phyloP scores from a whole-genome alignment of 2,797 vertebrate species.

The Galago senegalensis region DNA sequence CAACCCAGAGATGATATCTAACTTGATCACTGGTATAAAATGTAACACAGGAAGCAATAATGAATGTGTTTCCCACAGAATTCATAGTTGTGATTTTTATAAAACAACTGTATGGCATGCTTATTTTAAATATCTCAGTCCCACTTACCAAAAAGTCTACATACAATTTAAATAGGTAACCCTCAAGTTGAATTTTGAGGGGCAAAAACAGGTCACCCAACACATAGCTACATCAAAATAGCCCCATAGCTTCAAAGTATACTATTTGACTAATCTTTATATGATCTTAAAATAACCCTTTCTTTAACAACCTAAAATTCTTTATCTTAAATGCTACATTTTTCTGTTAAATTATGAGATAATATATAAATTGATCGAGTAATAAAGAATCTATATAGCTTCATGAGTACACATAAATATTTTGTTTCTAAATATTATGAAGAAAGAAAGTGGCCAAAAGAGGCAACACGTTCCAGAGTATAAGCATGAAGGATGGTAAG shows the following conservation, averaged over 20 bases:
- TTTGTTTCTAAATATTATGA: slow-evolving; percentile 51
- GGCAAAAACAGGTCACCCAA: background rate
- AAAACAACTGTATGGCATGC: background rate
- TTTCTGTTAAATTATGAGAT: slow-evolving; percentile 59
- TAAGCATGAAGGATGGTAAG: background rate
- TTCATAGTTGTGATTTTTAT: slow-evolving; percentile 25
- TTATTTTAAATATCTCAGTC: slow-evolving; percentile 3
- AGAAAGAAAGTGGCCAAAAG: slow-evolving; percentile 11
- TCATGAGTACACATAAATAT: background rate
- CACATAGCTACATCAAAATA: background rate
- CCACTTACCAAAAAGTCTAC: background rate
- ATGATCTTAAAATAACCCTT: background rate
- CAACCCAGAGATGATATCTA: background rate
- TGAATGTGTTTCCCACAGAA: background rate
- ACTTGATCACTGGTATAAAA: background rate
- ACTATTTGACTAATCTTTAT: background rate
- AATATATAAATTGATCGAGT: slow-evolving; percentile 32
- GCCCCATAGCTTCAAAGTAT: background rate
- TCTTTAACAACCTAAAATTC: background rate
- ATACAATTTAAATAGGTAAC: background rate
- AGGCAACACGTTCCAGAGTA: background rate
- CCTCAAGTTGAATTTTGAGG: background rate
- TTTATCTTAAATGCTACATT: slow-evolving; percentile 51
- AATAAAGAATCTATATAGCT: background rate
- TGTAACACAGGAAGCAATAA: background rate